These are phyloP conservation scores for Sparidentex hasta DNA, from an alignment of 2,797 vertebrate genomes.

Conservation along the genomic window DNA sequence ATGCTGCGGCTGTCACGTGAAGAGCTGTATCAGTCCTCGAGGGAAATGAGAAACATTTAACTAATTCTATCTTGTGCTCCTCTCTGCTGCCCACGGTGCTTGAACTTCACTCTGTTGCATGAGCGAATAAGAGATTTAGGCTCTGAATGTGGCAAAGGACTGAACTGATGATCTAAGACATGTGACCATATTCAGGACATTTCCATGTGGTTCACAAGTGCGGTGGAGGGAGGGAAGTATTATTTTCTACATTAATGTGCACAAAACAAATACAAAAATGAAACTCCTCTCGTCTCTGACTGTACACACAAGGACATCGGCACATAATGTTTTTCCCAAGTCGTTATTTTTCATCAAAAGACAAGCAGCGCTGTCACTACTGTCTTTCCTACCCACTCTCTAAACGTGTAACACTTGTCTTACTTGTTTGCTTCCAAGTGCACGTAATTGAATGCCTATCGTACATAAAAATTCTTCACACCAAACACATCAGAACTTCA, in stretches of 20 bases:
- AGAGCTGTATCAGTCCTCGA: not conserved
- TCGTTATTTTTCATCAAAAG: not conserved
- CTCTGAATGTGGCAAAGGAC: slow-evolving; percentile 11
- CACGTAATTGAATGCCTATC: no score
- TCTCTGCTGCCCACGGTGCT: not conserved
- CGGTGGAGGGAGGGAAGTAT: not conserved
- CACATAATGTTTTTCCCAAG: not conserved
- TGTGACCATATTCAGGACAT: slow-evolving; percentile 37
- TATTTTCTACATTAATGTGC: not conserved
- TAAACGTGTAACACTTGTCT: not conserved
- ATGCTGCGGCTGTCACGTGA: not conserved
- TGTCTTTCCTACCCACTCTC: not conserved
- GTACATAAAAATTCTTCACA: no score
- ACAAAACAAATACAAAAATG: not conserved
- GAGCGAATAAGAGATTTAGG: not conserved
- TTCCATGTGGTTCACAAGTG: not conserved
- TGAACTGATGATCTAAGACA: slow-evolving; percentile 28
- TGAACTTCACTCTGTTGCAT: not conserved
- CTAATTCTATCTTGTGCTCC: not conserved
- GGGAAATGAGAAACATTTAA: not conserved
- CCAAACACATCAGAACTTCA: not conserved
- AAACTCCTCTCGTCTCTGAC: not conserved
- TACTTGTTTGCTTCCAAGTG: not conserved
- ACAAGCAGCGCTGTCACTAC: no score
- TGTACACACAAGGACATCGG: not conserved